Conservation (phyloP, 2,797 vertebrate genomes). For the Mionectes olivaceus region DNA sequence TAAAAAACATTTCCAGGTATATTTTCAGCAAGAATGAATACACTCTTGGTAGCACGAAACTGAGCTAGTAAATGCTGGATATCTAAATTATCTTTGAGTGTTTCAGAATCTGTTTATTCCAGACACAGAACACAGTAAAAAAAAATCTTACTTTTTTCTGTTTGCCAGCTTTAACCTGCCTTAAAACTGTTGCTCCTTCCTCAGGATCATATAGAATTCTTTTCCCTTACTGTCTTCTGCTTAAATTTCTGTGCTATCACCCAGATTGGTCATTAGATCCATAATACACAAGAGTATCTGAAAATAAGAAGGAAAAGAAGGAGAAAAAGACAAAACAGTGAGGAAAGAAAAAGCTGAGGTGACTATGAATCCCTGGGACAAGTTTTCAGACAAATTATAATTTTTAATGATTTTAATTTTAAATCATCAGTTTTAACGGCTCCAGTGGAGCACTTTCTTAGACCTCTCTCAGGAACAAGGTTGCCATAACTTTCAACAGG, state of each 20-base stretch:
- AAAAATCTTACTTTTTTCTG: neutral
- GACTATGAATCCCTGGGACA: neutral
- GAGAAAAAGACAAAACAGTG: neutral
- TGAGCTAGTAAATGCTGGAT: neutral
- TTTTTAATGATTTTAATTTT: no score
- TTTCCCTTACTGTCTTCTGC: neutral
- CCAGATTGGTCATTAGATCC: neutral
- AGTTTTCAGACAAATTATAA: neutral
- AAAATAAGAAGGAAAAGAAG: neutral
- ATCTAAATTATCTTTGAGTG: neutral
- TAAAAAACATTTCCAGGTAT: conserved; percentile 9
- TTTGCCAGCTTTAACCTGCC: neutral
- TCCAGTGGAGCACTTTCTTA: neutral
- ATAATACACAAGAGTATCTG: neutral
- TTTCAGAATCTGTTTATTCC: neutral
- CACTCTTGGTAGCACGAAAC: neutral
- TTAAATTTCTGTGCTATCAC: neutral
- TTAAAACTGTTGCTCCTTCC: neutral
- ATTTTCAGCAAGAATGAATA: conserved; percentile 6
- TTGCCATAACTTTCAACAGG: neutral
- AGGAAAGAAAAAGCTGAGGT: neutral
- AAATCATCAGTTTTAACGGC: neutral
- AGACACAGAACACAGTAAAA: neutral
- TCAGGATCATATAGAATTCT: neutral
- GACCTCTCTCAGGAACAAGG: neutral